Percentiles rank a stretch among this genome's conserved stretches.
Evolutionary conservation across 2,888 invertebrate species (phyloP).

Genomic region (Chromoteleia sp.): DNA sequence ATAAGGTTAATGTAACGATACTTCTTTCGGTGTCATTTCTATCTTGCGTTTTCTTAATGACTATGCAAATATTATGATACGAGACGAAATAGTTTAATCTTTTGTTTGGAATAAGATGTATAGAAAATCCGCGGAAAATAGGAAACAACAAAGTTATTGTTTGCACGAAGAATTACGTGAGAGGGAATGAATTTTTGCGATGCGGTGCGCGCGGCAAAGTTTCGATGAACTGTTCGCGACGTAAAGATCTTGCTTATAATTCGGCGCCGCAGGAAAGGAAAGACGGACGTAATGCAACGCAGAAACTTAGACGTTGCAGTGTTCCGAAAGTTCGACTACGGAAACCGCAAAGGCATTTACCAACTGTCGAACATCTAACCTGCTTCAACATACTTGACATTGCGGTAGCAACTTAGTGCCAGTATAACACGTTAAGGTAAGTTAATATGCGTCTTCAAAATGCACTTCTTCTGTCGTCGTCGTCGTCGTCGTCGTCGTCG

Average conservation of each 20-base stretch:
- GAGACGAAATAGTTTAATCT: neutral
- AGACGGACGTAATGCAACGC: constrained; percentile 44
- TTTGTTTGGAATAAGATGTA: neutral
- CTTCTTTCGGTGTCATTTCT: no score
- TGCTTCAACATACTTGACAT: constrained; percentile 63
- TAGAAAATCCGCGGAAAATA: constrained; percentile 4
- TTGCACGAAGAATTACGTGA: constrained; percentile 34
- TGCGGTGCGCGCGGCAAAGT: constrained; percentile 19
- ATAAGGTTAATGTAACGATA: no score
- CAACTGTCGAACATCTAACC: constrained; percentile 69
- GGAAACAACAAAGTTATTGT: constrained; percentile 40
- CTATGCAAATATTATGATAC: neutral
- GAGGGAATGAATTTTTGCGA: constrained; percentile 10
- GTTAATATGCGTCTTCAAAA: constrained; percentile 41
- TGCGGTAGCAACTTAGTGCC: constrained; percentile 56
- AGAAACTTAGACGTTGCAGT: constrained; percentile 58
- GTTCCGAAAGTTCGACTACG: constrained; percentile 67
- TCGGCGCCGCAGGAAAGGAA: constrained; percentile 41
- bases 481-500: neutral
- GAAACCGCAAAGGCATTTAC: constrained; percentile 71
- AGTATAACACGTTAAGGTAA: constrained; percentile 44
- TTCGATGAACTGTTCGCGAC: constrained; percentile 36
- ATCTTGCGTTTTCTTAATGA: no score
- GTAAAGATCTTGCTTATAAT: constrained; percentile 52
- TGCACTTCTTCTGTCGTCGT: constrained; percentile 16